Evolutionary conservation across 2,888 invertebrate species (phyloP).

Genomic region (Calliphora vomitoria): DNA sequence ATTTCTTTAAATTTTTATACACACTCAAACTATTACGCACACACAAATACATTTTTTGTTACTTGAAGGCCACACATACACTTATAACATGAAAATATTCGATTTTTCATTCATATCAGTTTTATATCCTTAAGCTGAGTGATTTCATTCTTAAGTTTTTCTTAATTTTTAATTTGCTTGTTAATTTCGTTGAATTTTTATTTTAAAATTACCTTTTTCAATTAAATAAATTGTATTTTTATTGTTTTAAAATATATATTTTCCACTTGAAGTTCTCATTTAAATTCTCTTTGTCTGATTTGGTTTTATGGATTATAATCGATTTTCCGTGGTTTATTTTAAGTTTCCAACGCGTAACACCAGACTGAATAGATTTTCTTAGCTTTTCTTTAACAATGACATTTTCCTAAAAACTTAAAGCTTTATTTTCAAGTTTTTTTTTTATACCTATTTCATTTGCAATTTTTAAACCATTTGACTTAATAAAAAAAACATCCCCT

Average conservation of each 20-base stretch:
- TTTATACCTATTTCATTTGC: too few species aligned
- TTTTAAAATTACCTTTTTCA: slow-evolving; percentile 51
- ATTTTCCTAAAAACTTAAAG: slow-evolving; percentile 64
- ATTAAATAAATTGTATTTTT: slow-evolving; percentile 23
- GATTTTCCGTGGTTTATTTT: slow-evolving; percentile 70
- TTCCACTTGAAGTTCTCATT: slow-evolving; percentile 50
- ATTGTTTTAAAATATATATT: background rate
- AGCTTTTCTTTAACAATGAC: slow-evolving; percentile 65
- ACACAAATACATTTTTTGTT: background rate
- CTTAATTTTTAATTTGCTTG: background rate
- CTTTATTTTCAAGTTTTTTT: slow-evolving; percentile 44
- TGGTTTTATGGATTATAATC: slow-evolving; percentile 35
- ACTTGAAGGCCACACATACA: slow-evolving; percentile 59
- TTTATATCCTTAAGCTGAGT: slow-evolving; percentile 19
- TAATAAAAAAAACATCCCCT: slow-evolving; percentile 49
- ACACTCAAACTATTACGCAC: slow-evolving; percentile 1
- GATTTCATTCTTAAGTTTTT: slow-evolving; percentile 16
- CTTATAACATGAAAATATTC: slow-evolving; percentile 52
- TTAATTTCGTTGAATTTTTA: background rate
- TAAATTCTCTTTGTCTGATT: slow-evolving; percentile 16
- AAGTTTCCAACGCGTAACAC: slow-evolving; percentile 68
- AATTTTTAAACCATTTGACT: slow-evolving; percentile 13
- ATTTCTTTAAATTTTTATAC: slow-evolving; percentile 4
- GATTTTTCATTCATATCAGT: slow-evolving; percentile 45
- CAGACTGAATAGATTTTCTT: slow-evolving; percentile 65